Conservation (phyloP, 2,888 invertebrate genomes). For the Slavum lentiscoides region DNA sequence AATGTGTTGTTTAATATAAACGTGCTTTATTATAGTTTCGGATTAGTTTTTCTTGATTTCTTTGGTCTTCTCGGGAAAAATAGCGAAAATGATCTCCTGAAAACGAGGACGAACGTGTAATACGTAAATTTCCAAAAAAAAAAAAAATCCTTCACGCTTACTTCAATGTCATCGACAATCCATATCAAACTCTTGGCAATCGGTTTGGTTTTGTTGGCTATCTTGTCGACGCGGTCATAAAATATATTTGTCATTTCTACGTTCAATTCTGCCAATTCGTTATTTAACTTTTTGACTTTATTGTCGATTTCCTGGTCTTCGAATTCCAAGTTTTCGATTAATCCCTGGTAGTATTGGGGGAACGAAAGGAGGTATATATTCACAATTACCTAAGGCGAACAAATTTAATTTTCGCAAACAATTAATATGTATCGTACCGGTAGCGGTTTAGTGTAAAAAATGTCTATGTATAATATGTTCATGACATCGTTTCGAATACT, state of each 20-base stretch:
- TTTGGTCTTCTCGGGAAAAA: constrained; percentile 23
- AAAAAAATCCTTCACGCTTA: background rate
- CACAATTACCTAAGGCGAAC: too few species aligned
- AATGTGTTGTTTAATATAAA: too few species aligned
- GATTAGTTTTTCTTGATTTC: constrained; percentile 16
- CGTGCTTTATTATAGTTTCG: background rate
- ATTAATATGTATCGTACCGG: too few species aligned
- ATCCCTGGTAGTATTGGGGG: too few species aligned
- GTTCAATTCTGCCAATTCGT: constrained; percentile 7
- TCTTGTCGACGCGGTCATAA: background rate
- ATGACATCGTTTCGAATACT: too few species aligned
- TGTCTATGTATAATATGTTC: too few species aligned
- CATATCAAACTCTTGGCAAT: constrained; percentile 37
- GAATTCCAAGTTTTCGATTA: background rate
- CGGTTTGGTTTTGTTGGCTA: constrained; percentile 13
- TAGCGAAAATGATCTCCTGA: constrained; percentile 35
- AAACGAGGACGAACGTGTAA: background rate
- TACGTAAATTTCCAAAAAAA: too few species aligned
- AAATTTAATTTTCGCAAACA: too few species aligned
- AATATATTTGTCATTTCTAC: constrained; percentile 19
- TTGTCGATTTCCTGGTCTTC: constrained; percentile 29
- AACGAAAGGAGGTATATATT: too few species aligned
- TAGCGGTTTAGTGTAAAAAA: too few species aligned
- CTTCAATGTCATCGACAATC: constrained; percentile 35
- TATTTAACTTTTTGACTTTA: constrained; percentile 22